These are phyloP conservation scores for Ormyrus labotus DNA, from an alignment of 2,888 invertebrate species.

Conservation along the genomic window DNA sequence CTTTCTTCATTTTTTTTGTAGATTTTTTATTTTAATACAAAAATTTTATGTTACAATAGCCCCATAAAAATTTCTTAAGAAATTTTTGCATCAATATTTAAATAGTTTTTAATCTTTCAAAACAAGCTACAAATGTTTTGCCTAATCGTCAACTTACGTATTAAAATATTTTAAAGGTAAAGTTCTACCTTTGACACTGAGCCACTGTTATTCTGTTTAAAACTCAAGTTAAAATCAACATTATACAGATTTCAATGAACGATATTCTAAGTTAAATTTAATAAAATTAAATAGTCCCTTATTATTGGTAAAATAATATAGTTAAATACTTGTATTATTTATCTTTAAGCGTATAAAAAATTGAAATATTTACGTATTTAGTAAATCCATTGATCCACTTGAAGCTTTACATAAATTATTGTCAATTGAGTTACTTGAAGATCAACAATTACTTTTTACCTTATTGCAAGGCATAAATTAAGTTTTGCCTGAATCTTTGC, in stretches of 20 bases:
- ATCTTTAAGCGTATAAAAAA: neutral
- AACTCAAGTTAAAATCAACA: neutral
- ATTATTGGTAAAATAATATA: no score
- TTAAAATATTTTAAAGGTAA: neutral
- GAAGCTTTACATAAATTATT: conserved; percentile 43
- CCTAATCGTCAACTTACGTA: neutral
- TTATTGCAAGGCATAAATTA: conserved; percentile 27
- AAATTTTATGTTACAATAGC: neutral
- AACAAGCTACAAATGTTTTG: conserved; percentile 17
- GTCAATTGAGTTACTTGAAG: conserved; percentile 35
- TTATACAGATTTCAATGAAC: neutral
- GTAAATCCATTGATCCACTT: conserved; percentile 9
- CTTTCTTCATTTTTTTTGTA: neutral
- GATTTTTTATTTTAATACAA: neutral
- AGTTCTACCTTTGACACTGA: neutral
- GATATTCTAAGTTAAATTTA: no score
- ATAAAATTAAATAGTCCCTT: no score
- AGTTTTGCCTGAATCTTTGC: neutral
- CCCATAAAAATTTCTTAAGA: conserved; percentile 11
- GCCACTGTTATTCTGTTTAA: neutral
- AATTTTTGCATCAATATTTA: conserved; percentile 33
- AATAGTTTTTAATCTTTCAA: conserved; percentile 2
- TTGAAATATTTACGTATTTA: neutral
- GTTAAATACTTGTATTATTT: no score
- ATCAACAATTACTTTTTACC: conserved; percentile 40